A percentile compares a stretch with the other conserved stretches of the same genome.
Evolutionary conservation across 2,888 invertebrate species (phyloP).

Genomic region (Beris morrisii): DNA sequence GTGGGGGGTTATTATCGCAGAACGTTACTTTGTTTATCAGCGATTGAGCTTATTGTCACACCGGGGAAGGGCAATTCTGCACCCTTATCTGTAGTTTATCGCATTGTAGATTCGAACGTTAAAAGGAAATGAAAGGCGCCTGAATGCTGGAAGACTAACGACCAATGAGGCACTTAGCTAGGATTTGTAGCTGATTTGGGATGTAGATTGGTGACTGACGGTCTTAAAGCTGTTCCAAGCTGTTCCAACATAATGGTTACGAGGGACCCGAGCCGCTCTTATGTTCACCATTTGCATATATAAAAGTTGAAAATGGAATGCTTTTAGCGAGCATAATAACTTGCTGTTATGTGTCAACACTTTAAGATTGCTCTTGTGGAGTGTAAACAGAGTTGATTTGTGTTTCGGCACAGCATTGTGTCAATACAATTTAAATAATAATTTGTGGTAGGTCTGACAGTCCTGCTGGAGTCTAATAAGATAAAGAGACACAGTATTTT

Average conservation of each 20-base stretch:
- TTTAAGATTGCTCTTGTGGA: slow-evolving; percentile 1
- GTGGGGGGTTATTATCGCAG: slow-evolving; percentile 36
- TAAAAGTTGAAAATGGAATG: slow-evolving; percentile 19
- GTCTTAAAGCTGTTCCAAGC: not conserved
- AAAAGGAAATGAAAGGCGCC: slow-evolving; percentile 34
- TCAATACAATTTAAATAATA: no score
- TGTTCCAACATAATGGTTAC: slow-evolving; percentile 5
- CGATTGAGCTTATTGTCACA: slow-evolving; percentile 37
- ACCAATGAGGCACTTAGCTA: slow-evolving; percentile 31
- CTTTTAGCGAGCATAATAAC: slow-evolving; percentile 20
- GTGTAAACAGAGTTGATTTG: no score
- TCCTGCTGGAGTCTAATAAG: no score
- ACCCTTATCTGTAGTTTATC: slow-evolving; percentile 36
- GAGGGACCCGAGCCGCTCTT: slow-evolving; percentile 9
- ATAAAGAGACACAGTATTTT: no score
- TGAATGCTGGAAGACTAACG: slow-evolving; percentile 31
- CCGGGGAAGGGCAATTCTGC: slow-evolving; percentile 7
- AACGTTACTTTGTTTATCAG: slow-evolving; percentile 37
- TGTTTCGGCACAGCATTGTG: no score
- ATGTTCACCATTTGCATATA: slow-evolving; percentile 21
- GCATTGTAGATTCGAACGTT: slow-evolving; percentile 21
- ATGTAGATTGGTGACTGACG: slow-evolving; percentile 20
- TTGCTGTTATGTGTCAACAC: slow-evolving; percentile 18
- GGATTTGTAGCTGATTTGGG: slow-evolving; percentile 36
- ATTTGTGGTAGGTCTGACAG: no score